Evolutionary conservation across 1,140 invertebrate species (phyloP).

Genomic region (Drosophila novamexicana): DNA sequence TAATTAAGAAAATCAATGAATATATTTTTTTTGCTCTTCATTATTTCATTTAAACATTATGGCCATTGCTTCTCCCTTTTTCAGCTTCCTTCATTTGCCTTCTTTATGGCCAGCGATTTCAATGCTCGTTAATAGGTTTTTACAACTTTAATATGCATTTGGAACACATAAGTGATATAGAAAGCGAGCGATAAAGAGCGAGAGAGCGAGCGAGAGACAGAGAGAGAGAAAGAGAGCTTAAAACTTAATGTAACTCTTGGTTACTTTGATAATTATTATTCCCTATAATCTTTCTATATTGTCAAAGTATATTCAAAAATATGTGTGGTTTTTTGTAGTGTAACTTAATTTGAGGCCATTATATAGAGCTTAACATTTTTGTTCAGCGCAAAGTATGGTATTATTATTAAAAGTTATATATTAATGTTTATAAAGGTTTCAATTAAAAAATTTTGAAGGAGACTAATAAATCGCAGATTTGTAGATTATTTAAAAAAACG

Average conservation of each 20-base stretch:
- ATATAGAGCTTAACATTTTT: too few species aligned
- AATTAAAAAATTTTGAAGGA: too few species aligned
- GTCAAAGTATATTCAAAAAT: too few species aligned
- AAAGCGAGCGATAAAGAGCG: neutral
- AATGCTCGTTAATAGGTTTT: slow-evolving; percentile 43
- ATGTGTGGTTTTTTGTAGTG: too few species aligned
- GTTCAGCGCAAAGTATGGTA: too few species aligned
- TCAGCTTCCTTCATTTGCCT: slow-evolving; percentile 2
- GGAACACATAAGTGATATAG: neutral
- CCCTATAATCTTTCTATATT: neutral
- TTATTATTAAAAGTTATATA: too few species aligned
- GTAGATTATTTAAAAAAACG: too few species aligned
- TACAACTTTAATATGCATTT: slow-evolving; percentile 40
- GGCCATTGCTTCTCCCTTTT: neutral
- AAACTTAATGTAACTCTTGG: neutral
- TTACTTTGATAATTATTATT: slow-evolving; percentile 7
- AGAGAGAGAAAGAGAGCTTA: neutral
- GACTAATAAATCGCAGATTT: too few species aligned
- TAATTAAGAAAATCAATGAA: slow-evolving; percentile 82
- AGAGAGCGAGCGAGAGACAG: neutral
- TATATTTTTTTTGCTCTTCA: slow-evolving; percentile 51
- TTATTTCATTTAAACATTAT: slow-evolving; percentile 44
- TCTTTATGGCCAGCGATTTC: slow-evolving; percentile 23
- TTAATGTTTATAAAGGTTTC: too few species aligned
- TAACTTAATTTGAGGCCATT: too few species aligned